Conservation (phyloP, 2,113 vertebrate species). For the Gasterosteus aculeatus region DNA sequence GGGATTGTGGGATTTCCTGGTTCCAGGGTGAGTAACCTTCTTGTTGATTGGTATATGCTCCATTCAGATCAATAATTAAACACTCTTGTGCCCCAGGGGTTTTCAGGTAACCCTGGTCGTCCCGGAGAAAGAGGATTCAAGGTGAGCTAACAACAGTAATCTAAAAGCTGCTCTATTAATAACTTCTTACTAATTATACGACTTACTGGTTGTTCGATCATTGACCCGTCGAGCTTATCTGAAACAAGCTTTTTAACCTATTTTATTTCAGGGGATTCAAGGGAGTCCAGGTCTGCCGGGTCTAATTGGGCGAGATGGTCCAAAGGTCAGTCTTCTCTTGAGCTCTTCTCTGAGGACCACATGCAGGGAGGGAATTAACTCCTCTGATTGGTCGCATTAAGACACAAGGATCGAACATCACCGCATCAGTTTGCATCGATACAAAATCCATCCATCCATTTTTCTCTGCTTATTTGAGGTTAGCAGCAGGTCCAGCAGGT, state of each 20-base stretch:
- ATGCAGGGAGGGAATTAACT: background rate
- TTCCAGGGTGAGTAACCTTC: conserved; percentile 57
- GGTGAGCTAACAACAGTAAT: conserved; percentile 38
- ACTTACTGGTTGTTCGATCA: background rate
- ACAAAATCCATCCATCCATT: too few species aligned
- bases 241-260: background rate
- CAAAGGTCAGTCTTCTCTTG: conserved; percentile 63
- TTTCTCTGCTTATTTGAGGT: too few species aligned
- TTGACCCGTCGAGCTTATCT: background rate
- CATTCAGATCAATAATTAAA: background rate
- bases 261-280: conserved; percentile 57
- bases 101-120: conserved; percentile 71
- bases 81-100: conserved; percentile 72
- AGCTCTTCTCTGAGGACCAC: background rate
- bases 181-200: background rate
- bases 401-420: too few species aligned
- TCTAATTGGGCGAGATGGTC: conserved; percentile 75
- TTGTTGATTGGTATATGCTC: background rate
- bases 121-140: conserved; percentile 50
- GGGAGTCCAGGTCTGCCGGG: conserved; percentile 76
- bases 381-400: background rate
- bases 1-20: conserved; percentile 77
- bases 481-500: too few species aligned
- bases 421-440: too few species aligned
- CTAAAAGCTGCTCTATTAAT: background rate